A percentile compares a stretch with the other conserved stretches of the same genome.
phyloP scores from a whole-genome alignment of 2,797 vertebrate species.

The Hypotaenidia philippensis region DNA sequence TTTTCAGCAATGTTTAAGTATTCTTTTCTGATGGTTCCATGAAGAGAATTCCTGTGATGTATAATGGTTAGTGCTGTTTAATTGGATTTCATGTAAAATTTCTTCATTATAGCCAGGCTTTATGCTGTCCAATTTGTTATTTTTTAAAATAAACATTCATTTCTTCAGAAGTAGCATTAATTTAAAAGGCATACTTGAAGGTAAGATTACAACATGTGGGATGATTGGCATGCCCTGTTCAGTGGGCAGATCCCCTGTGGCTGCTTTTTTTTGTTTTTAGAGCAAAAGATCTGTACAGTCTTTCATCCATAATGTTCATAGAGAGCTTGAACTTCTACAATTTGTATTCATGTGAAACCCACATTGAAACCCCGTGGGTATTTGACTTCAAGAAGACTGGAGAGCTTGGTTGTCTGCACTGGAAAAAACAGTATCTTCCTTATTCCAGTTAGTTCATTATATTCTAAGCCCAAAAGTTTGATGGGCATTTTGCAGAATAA shows the following conservation, averaged over 20 bases:
- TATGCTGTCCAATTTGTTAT: conserved; percentile 2
- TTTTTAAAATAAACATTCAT: conserved; percentile 3
- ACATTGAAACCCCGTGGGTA: background rate
- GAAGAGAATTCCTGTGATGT: background rate
- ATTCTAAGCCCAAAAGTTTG: background rate
- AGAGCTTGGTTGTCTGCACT: background rate
- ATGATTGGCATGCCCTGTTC: background rate
- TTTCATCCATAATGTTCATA: background rate
- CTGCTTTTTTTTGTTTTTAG: background rate
- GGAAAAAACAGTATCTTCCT: background rate
- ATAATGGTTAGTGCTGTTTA: conserved; percentile 45
- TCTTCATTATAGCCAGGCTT: background rate
- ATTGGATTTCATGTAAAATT: conserved; percentile 32
- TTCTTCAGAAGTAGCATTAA: conserved; percentile 7
- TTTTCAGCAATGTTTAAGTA: background rate
- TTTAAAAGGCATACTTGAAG: background rate
- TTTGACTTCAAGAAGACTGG: background rate
- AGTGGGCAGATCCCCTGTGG: background rate
- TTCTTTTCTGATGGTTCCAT: background rate
- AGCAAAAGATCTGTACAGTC: background rate
- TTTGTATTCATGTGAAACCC: conserved; percentile 21
- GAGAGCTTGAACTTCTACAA: background rate
- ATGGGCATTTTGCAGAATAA: background rate
- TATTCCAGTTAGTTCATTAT: background rate
- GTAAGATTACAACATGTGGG: background rate